Evolutionary conservation across 2,797 vertebrate genomes (phyloP), one percentile per base, ranked within the genome.

Genomic region (Mycteria americana): DNA sequence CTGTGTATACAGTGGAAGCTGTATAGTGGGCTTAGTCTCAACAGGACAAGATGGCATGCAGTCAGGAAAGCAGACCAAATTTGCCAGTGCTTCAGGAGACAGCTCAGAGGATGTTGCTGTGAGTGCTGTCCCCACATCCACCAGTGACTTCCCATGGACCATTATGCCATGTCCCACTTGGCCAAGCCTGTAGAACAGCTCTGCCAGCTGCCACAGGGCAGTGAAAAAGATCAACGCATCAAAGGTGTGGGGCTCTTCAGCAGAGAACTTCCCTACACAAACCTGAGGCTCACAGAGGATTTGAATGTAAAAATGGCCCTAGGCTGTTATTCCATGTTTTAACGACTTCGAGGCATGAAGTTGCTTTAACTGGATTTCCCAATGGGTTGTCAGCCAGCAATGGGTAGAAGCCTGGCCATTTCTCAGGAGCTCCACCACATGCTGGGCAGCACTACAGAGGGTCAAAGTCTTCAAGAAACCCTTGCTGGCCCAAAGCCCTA

Each of bases 221-320:
- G 30, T 37, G 45, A 17, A 48, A 51, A 46, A 68, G 45, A 48
- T 45, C 28, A 75, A 4, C 0, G 0, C 19, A 24, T 19, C 35
- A 65, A 81, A 65, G n/a, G 7, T 2, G 9, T 17, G 3, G 14
- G 24, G 15, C 13, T 82, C 10, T 56, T 85, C 30, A 54, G 24
- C 45, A 43, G 43, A 50, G 27, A 89, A 35, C 6, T 33, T 12
- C 24, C 30, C 33, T 60, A 46, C 24, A 54, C 14, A 70, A 65
- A 45, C 33, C 27, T 24, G 33, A 80, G 14, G 12, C 21, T 60
- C 53, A 28, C 8, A 39, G 23, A 67, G 7, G 8, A 75, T 54
- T 70, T 22, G 67, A 63, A 24, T 35, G 21, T 56, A 18, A 43
- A 85, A 48, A 31, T 10, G 5, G 28, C n/a, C 15, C 30, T 69